Percentiles rank a stretch among this genome's conserved stretches.
Evolutionary conservation across 1,140 invertebrate species (phyloP).

Genomic region (Pseudomyrmex pallidus): DNA sequence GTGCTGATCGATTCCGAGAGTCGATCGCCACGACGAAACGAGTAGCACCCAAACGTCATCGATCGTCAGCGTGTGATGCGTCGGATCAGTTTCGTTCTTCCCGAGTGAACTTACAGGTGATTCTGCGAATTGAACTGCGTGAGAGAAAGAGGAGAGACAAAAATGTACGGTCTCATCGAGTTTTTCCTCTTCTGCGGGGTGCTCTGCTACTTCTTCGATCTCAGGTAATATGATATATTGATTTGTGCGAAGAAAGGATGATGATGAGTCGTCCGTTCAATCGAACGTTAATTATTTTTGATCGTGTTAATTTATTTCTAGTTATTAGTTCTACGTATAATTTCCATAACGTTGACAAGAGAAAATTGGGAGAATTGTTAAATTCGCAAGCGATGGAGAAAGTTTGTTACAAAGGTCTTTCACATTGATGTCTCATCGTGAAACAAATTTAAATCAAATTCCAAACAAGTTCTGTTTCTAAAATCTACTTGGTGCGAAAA

Average conservation of each 20-base stretch:
- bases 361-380: no score
- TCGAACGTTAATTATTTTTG: not conserved
- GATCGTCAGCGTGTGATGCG: not conserved
- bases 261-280: not conserved
- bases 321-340: no score
- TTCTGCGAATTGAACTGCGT: not conserved
- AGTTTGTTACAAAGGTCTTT: no score
- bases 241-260: not conserved
- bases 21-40: conserved; percentile 15
- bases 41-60: conserved; percentile 26
- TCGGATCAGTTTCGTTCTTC: not conserved
- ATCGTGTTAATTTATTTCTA: no score
- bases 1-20: conserved; percentile 5
- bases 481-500: no score
- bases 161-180: conserved; percentile 82
- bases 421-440: no score
- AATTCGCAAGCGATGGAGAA: no score
- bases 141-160: conserved; percentile 1
- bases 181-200: conserved; percentile 83
- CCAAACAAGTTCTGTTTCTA: no score
- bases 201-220: conserved; percentile 82
- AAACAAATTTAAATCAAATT: no score
- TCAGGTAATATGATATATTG: conserved; percentile 76
- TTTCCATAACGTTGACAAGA: no score
- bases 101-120: not conserved